Conservation (phyloP, 2,113 vertebrate species). For the Coptodon bakossiorum region DNA sequence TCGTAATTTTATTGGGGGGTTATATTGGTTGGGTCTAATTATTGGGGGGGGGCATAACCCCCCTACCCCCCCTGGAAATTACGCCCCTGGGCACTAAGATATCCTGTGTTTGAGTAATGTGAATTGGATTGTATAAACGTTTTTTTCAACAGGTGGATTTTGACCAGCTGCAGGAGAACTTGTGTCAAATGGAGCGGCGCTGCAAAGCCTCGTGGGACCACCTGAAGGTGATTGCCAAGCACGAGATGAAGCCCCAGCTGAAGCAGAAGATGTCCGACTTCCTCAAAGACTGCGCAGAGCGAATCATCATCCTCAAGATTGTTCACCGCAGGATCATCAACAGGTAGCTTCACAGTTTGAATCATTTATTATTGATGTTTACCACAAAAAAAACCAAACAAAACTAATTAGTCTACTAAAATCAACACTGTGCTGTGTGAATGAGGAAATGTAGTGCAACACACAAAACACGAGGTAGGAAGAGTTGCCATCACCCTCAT, state of each 20-base stretch:
- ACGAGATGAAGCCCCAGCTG: constrained; percentile 91
- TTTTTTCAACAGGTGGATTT: constrained; percentile 83
- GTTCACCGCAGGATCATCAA: constrained; percentile 96
- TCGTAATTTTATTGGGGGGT: background rate
- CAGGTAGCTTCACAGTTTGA: constrained; percentile 62
- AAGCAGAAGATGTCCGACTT: constrained; percentile 98
- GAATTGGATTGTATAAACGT: background rate
- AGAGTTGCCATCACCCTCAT: background rate
- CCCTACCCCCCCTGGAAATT: background rate
- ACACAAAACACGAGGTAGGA: background rate
- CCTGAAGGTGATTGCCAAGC: constrained; percentile 93
- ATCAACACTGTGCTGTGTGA: background rate
- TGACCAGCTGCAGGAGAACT: constrained; percentile 93
- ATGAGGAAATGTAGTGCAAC: background rate
- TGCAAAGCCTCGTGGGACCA: constrained; percentile 99
- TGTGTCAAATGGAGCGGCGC: constrained; percentile 90
- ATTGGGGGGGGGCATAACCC: background rate
- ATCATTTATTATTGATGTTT: background rate
- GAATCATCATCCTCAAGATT: constrained; percentile 95
- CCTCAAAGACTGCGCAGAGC: constrained; percentile 91
- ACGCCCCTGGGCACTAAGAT: background rate
- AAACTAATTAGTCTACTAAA: background rate
- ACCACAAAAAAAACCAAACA: background rate
- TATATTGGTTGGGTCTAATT: background rate
- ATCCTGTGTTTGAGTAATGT: background rate